These are phyloP conservation scores for Oryzias celebensis DNA, from an alignment of 2,113 vertebrate species.

Conservation along the genomic window DNA sequence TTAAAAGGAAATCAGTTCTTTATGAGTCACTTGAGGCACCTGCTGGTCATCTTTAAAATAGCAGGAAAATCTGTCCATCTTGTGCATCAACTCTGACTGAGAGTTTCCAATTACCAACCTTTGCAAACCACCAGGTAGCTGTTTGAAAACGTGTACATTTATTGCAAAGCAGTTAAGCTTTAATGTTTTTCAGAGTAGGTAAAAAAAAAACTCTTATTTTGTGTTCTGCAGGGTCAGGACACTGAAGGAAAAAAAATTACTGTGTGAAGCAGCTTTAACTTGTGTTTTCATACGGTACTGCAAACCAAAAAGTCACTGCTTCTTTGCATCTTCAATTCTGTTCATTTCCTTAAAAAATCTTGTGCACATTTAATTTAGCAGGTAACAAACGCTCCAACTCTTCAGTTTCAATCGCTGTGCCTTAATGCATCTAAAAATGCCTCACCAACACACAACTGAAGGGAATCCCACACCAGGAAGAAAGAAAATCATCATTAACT, in stretches of 20 bases:
- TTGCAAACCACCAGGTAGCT: slow-evolving; percentile 30
- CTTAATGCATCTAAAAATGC: slow-evolving; percentile 77
- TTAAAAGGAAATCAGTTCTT: not conserved
- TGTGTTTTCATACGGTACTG: slow-evolving; percentile 42
- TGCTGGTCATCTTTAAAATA: slow-evolving; percentile 30
- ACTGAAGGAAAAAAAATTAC: slow-evolving; percentile 7
- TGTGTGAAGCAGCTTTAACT: slow-evolving; percentile 37
- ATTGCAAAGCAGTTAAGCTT: slow-evolving; percentile 57
- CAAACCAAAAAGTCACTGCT: slow-evolving; percentile 25
- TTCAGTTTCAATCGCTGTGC: slow-evolving; percentile 78
- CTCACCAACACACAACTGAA: slow-evolving; percentile 63
- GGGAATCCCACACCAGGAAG: slow-evolving; percentile 42
- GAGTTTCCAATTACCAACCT: slow-evolving; percentile 42
- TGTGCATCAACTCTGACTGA: slow-evolving; percentile 22
- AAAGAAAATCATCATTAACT: slow-evolving; percentile 42
- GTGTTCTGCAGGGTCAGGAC: not conserved
- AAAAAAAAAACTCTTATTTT: too few species aligned
- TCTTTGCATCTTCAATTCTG: slow-evolving; percentile 39
- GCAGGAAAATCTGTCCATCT: not conserved
- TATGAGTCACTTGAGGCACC: slow-evolving; percentile 53
- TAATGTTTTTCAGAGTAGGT: slow-evolving; percentile 31
- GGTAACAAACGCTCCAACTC: slow-evolving; percentile 42
- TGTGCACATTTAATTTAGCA: slow-evolving; percentile 33
- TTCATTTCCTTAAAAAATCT: not conserved
- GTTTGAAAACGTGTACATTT: slow-evolving; percentile 37